Evolutionary conservation across 1,140 invertebrate genomes (phyloP), one percentile per base, ranked within the genome.

Genomic region (Leptinotarsa defecta): DNA sequence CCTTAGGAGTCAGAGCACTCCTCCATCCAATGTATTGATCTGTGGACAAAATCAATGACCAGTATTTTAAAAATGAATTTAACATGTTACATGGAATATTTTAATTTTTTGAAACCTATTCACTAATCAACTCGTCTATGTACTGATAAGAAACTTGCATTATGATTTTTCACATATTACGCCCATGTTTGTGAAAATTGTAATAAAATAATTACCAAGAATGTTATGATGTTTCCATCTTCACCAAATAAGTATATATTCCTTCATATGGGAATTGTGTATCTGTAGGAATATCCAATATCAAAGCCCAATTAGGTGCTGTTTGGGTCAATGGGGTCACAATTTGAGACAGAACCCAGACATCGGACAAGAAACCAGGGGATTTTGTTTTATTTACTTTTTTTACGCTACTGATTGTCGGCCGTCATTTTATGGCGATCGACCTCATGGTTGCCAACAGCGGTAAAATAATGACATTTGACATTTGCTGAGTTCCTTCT

Each of bases 21-120:
- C 75, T 76, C 48, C 63, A 72, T 69, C 63, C 74, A 57, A 34
- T 65, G 75, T 82, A 82, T 82, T 82, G 81, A 82, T 82, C 80
- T 82, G 77, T 79, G 71, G 65, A 80, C 73, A 69, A 81, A 82
- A 82, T 81, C 81, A 82, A 82, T 82, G 80, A 76, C 75, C 48
- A 76, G 71, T 48, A 75, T 73, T 67, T 20, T 63, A 43, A 62
- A 71, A 72, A 61, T 15, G 19, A 74, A 22, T 11, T 43, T 43
- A 43, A 11, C 15, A 13, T 48, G 49, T 48, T 19, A 15, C 22
- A 63, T 63, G n/a, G 0, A 17, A 63, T 13, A 63, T 43, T 43
- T 43, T 3, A 3, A 11, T 43, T 43, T 43, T 11, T 43, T 43
- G 8, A 43, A 43, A 3, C 34, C 17, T 67, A 8, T 24, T 24